Conservation (phyloP, 2,113 vertebrate species). For the Carassius auratus region DNA sequence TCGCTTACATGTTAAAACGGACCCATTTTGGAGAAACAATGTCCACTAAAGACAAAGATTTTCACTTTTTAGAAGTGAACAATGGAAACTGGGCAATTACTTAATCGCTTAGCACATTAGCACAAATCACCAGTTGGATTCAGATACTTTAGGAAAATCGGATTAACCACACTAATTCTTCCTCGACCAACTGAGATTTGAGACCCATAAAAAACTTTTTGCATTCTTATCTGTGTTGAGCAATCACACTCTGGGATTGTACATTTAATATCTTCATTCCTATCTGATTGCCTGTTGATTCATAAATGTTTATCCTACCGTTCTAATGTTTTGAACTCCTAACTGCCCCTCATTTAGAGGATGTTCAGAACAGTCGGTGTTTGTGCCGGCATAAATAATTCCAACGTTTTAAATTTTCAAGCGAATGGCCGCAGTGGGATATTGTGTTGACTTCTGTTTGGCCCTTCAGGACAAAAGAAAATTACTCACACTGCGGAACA, state of each 20-base stretch:
- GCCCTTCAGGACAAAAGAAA: conserved; percentile 35
- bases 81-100: conserved; percentile 45
- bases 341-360: conserved; percentile 4
- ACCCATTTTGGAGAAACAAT: not conserved
- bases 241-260: not conserved
- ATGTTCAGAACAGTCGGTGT: conserved; percentile 21
- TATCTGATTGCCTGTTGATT: conserved; percentile 14
- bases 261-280: conserved; percentile 8
- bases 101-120: conserved; percentile 37
- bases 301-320: not conserved
- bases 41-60: not conserved
- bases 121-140: conserved; percentile 18
- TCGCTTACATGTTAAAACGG: not conserved
- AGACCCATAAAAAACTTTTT: not conserved
- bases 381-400: conserved; percentile 18
- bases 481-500: conserved; percentile 9
- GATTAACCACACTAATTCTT: conserved; percentile 40
- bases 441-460: conserved; percentile 14
- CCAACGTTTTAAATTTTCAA: conserved; percentile 24
- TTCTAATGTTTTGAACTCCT: not conserved
- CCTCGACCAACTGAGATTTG: conserved; percentile 11
- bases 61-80: conserved; percentile 36
- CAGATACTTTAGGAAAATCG: conserved; percentile 48
- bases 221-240: not conserved
- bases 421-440: conserved; percentile 9